Evolutionary conservation across 2,113 vertebrate species (phyloP).

Genomic region (Pterocles orientalis): DNA sequence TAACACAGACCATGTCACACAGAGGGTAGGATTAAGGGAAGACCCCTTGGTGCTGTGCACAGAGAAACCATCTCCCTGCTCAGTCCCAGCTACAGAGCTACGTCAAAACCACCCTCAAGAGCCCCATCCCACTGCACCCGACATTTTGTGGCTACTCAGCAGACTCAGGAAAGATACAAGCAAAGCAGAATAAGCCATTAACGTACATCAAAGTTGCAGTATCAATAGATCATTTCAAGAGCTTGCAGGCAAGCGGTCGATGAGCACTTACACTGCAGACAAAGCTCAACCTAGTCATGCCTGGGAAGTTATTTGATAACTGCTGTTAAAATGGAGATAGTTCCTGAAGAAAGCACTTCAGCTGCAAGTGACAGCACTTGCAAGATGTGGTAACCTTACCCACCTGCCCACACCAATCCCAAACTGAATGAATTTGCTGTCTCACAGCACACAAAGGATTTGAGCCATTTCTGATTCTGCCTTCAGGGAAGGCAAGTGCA

Average conservation of each 20-base stretch:
- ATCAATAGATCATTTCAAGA: neutral
- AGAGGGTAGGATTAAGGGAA: neutral
- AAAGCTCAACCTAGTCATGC: neutral
- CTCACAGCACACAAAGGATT: neutral
- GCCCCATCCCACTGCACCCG: neutral
- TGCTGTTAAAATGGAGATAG: neutral
- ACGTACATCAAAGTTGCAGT: neutral
- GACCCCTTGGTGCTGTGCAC: neutral
- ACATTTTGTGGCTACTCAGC: neutral
- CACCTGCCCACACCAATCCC: too few relatives aligned
- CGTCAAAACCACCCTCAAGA: neutral
- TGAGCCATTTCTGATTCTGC: neutral
- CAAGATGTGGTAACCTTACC: neutral
- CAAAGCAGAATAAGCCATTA: neutral
- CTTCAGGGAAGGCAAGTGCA: neutral
- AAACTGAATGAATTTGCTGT: neutral
- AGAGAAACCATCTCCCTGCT: neutral
- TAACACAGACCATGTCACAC: neutral
- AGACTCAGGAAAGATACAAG: neutral
- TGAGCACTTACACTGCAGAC: conserved; percentile 1
- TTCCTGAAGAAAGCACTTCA: neutral
- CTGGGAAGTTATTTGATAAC: neutral
- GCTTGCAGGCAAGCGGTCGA: neutral
- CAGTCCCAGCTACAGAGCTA: neutral
- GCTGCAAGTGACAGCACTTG: neutral